A percentile compares a stretch with the other conserved stretches of the same genome.
These are phyloP conservation scores for Tupaia tana DNA, from an alignment of 2,113 vertebrate genomes.

Conservation along the genomic window DNA sequence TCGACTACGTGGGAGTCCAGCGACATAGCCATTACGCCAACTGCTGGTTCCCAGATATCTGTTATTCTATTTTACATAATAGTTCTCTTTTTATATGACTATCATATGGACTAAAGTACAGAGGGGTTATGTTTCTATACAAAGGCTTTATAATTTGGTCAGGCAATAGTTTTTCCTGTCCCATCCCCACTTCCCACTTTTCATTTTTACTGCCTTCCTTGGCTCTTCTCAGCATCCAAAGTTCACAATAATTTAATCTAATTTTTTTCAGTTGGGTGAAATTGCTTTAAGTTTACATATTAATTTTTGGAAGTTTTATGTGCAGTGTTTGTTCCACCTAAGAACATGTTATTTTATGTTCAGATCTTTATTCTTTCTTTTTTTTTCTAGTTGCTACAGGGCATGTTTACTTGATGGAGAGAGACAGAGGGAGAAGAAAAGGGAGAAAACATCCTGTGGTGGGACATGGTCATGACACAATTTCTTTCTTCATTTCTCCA, in stretches of 20 bases:
- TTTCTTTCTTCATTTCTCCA: too few species aligned
- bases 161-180: background rate
- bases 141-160: background rate
- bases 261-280: slow-evolving; percentile 25
- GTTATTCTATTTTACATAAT: background rate
- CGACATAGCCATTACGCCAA: too few species aligned
- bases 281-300: slow-evolving; percentile 8
- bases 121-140: background rate
- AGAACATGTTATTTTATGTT: slow-evolving; percentile 50
- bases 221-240: slow-evolving; percentile 22
- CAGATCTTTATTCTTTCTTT: background rate
- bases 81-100: slow-evolving; percentile 20
- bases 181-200: background rate
- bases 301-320: slow-evolving; percentile 27
- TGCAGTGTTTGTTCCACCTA: slow-evolving; percentile 13
- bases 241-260: slow-evolving; percentile 13
- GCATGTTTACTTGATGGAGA: too few species aligned
- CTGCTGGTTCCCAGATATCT: too few species aligned
- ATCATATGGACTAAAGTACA: background rate
- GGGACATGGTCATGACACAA: too few species aligned
- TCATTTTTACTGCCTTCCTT: slow-evolving; percentile 17
- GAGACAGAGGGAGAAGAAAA: too few species aligned
- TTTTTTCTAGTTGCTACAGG: too few species aligned
- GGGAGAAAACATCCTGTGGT: too few species aligned
- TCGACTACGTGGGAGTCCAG: too few species aligned